phyloP scores from a whole-genome alignment of 1,140 invertebrate genomes.

The Ceratosolen solmsi region DNA sequence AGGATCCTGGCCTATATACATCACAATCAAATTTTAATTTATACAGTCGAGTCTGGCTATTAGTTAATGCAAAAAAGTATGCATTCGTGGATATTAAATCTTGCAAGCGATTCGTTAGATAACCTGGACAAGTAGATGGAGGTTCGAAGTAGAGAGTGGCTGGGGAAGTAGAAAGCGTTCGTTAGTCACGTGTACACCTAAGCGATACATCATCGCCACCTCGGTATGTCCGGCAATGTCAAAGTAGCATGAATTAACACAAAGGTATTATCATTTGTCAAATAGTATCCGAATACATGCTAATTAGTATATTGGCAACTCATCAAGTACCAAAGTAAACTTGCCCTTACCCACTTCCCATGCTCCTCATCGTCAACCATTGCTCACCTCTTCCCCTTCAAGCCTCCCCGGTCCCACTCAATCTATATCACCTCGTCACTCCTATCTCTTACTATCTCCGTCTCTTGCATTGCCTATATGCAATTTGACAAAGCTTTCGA shows the following conservation, averaged over 20 bases:
- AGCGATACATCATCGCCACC: constrained; percentile 20
- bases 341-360: not conserved
- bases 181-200: constrained; percentile 17
- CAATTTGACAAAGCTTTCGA: not conserved
- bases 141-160: not conserved
- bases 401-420: not conserved
- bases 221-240: not conserved
- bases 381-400: not conserved
- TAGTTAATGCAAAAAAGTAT: too few species aligned
- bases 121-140: not conserved
- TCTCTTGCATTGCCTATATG: not conserved
- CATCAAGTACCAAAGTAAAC: not conserved
- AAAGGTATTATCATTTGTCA: constrained; percentile 55
- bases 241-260: constrained; percentile 23
- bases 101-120: not conserved
- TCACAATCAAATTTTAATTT: not conserved
- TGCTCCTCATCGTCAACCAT: not conserved
- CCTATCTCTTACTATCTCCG: not conserved
- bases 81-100: not conserved
- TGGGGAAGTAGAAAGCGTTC: not conserved
- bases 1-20: too few species aligned
- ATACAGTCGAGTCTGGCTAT: not conserved
- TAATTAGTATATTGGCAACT: constrained; percentile 56
- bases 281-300: constrained; percentile 50
- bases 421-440: not conserved